A percentile compares a stretch with the other conserved stretches of the same genome.
Conservation (phyloP, 2,888 invertebrate species). For the Eristalis pertinax region DNA sequence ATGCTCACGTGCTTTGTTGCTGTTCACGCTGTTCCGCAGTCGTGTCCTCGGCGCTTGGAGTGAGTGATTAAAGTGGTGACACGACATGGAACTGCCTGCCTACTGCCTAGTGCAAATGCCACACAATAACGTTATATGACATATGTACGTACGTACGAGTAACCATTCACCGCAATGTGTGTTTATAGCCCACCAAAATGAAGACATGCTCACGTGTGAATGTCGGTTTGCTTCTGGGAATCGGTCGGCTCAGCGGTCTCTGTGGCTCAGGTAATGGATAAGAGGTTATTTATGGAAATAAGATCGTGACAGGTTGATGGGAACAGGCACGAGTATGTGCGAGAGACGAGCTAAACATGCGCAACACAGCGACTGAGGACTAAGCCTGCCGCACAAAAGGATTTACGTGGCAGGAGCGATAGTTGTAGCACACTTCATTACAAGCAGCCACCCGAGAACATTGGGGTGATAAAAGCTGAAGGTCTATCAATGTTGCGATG, state of each 20-base stretch:
- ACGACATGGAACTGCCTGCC: neutral
- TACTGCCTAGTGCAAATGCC: neutral
- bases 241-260: neutral
- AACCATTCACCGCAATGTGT: neutral
- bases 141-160: neutral
- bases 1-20: neutral
- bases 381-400: neutral
- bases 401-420: neutral
- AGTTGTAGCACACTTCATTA: neutral
- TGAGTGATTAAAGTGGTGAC: neutral
- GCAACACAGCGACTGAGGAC: neutral
- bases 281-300: conserved; percentile 1
- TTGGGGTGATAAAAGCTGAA: neutral
- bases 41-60: neutral
- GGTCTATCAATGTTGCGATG: neutral
- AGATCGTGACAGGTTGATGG: neutral
- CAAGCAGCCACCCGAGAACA: neutral
- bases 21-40: neutral
- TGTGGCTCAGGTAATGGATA: neutral
- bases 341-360: neutral
- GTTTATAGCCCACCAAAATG: neutral
- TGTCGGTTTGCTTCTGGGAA: neutral
- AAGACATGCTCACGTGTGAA: neutral
- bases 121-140: neutral
- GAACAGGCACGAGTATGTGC: neutral